A percentile compares a stretch with the other conserved stretches of the same genome.
phyloP scores from a whole-genome alignment of 2,113 vertebrate species.

The Bujurquina vittata region DNA sequence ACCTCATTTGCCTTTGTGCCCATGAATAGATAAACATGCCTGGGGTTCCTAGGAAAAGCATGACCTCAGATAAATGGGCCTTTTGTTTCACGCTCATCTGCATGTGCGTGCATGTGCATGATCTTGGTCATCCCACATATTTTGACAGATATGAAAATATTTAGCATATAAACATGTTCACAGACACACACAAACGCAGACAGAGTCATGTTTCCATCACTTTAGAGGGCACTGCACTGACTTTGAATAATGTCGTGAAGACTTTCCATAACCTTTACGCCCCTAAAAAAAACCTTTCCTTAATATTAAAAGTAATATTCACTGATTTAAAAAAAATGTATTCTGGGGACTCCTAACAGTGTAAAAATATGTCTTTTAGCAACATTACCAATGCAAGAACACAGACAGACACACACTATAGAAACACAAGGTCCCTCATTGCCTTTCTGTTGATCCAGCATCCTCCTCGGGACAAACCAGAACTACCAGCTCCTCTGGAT shows the following conservation, averaged over 20 bases:
- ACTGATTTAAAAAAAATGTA: neutral
- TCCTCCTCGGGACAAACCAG: slow-evolving; percentile 57
- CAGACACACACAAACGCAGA: neutral
- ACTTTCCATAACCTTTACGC: neutral
- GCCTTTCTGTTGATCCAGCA: slow-evolving; percentile 57
- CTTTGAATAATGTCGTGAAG: neutral
- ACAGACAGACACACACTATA: slow-evolving; percentile 8
- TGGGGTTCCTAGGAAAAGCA: neutral
- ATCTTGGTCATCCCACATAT: slow-evolving; percentile 25
- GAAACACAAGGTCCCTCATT: slow-evolving; percentile 45
- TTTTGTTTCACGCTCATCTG: neutral
- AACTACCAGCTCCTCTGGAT: slow-evolving; percentile 63
- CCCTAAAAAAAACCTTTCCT: neutral
- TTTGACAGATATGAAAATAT: slow-evolving; percentile 43
- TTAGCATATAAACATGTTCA: slow-evolving; percentile 63
- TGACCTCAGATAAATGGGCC: neutral
- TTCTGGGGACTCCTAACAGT: neutral
- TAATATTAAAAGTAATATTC: neutral
- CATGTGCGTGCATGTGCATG: neutral
- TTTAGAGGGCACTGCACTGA: neutral
- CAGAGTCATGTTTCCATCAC: neutral
- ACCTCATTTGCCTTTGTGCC: neutral
- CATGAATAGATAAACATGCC: neutral
- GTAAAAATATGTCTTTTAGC: neutral
- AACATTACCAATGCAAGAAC: neutral